Evolutionary conservation across 2,888 invertebrate genomes (phyloP).

Genomic region (Aphodius sticticus): DNA sequence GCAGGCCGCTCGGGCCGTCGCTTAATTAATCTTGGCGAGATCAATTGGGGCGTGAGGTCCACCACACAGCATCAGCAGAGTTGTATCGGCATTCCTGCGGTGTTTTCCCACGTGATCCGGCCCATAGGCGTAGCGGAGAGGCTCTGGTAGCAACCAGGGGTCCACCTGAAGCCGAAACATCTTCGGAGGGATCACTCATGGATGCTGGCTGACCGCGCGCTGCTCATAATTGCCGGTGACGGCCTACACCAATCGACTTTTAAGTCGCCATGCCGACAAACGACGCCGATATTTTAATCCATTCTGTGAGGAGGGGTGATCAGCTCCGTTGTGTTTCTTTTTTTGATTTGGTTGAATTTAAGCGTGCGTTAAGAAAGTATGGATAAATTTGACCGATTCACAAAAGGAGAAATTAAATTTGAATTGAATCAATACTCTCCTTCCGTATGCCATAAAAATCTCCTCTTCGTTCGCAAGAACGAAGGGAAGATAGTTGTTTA

Average conservation of each 20-base stretch:
- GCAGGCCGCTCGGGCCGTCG: background rate
- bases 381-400: too few species aligned
- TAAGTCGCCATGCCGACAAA: background rate
- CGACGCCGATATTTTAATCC: background rate
- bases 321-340: background rate
- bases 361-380: too few species aligned
- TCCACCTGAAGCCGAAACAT: background rate
- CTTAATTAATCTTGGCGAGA: conserved; percentile 33
- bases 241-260: background rate
- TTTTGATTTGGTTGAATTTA: background rate
- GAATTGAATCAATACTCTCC: too few species aligned
- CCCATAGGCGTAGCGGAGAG: conserved; percentile 4
- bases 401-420: too few species aligned
- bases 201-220: background rate
- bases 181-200: background rate
- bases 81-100: conserved; percentile 31
- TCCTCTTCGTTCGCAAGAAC: too few species aligned
- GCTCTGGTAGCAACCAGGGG: background rate
- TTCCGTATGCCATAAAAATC: too few species aligned
- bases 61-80: conserved; percentile 16
- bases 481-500: too few species aligned
- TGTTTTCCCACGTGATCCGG: conserved; percentile 29
- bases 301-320: background rate
- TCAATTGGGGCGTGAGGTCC: conserved; percentile 30
- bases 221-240: background rate